Evolutionary conservation across 2,888 invertebrate species (phyloP), one percentile per base, ranked within the genome.

Genomic region (Busseola fusca): DNA sequence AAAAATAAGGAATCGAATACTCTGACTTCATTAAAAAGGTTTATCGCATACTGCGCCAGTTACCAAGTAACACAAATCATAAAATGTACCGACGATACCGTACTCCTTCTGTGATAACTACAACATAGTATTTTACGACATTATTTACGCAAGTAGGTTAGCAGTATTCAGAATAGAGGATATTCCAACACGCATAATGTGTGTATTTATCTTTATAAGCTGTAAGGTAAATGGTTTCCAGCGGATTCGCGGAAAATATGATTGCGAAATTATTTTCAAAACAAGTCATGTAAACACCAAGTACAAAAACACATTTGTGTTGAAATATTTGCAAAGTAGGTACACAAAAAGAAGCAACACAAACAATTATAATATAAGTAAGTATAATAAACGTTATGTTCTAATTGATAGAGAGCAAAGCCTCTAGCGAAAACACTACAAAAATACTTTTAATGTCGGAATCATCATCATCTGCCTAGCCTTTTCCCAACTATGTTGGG

Each of bases 51-150:
- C 18, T n/a, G 3, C 40, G n/a, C 25, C 18, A 60, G n/a, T 30
- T 25, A 7, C 21, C 6, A 60, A 25, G 12, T 27, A 64, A 48
- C 58, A 54, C 30, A 40, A 21, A 16, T 27, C 14, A 50, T 57
- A 62, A 52, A 42, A 58, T 56, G 4, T 66, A 40, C 3, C 18
- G n/a, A n/a, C 27, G 42, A 30, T 54, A 64, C 45, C 37, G 25
- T 48, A 42, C 27, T 21, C 30, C 45, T 25, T 18, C 45, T 34
- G 27, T 64, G 65, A 58, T 74, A 62, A 54, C 9, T 48, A 9
- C 75, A 58, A 80, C 75, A 68, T 45, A 54, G 71, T 78, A 67
- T 71, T 78, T 67, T 64, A 80, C 30, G 62, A 58, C 71, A 50
- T 50, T 2, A 74, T 48, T 54, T 48, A 57, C 25, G 54, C 40